Base-by-base conservation (phyloP, 2,113 vertebrate genomes). In the Barbus barbus region DNA sequence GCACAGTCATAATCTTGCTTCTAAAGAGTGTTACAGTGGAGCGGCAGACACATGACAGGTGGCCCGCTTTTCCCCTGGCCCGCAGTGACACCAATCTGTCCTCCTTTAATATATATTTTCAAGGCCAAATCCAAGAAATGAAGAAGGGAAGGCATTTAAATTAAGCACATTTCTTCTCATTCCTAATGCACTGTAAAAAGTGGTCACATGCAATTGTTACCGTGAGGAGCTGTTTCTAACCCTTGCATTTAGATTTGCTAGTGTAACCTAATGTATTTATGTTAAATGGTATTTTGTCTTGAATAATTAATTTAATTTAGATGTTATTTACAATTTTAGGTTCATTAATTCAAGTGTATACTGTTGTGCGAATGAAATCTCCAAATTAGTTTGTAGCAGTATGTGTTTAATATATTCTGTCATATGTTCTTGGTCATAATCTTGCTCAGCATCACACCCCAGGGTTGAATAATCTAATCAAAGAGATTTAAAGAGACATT, bases 21-120 rank as follows among this genome's bases (percentile, higher is more conserved):
- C 31, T 78, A 24, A 60, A 58, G 51, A 78, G 53, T 58, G 16
- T 58, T 24, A 44, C 80, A 60, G 61, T 46, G 44, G 82, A n/a
- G 51, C 36, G 83, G 51, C 41, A 81, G 77, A 84, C 28, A 63
- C 51, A 78, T 72, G 73, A 82, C 28, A 77, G 46, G 44, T 78
- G 61, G 60, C 78, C 60, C 48, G 48, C 38, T 76, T 72, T 65
- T 75, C 69, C 9, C 26, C 46, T 80, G 61, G 51, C 51, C 20
- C 36, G 61, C n/a, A 51, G 72, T 84, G 74, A 78, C 72, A 79
- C 73, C 51, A 65, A 74, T 82, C 78, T 78, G 65, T 82, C 83
- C 58, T 56, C 9, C 63, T 81, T 71, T 56, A 61, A 73, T 77
- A 77, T 77, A 48, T 56, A 28, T 41, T 51, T 51, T 36, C 60